phyloP scores from a whole-genome alignment of 23 tunicate species.

The Trididemnum nubilum region DNA sequence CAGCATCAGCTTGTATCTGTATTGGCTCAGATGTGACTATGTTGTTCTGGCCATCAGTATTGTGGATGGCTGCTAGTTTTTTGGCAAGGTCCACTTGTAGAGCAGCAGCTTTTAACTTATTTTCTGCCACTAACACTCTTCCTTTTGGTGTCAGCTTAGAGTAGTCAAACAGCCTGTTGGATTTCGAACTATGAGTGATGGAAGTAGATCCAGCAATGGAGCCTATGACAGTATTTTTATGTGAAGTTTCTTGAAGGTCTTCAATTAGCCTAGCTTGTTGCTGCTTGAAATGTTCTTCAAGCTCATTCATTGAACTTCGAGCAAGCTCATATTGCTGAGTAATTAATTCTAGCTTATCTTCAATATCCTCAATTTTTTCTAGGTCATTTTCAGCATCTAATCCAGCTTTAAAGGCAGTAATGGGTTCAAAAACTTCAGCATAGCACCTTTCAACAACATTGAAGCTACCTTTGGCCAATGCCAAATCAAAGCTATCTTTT shows the following conservation, averaged over 20 bases:
- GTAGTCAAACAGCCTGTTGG: neutral
- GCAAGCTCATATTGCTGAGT: neutral
- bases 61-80: neutral
- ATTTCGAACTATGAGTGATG: neutral
- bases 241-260: neutral
- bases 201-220: neutral
- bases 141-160: neutral
- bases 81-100: neutral
- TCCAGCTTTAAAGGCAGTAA: neutral
- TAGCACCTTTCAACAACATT: neutral
- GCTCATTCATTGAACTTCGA: neutral
- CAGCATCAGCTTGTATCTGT: too few relatives aligned
- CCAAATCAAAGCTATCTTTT: neutral
- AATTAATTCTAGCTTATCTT: neutral
- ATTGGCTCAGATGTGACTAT: too few relatives aligned
- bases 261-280: neutral
- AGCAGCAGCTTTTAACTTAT: neutral
- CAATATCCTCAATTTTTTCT: neutral
- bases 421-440: neutral
- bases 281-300: neutral
- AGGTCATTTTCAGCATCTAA: neutral
- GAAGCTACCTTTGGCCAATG: neutral
- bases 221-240: neutral
- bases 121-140: slow-evolving; percentile 8
- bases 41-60: too few relatives aligned